A percentile compares a stretch with the other conserved stretches of the same genome.
These are phyloP conservation scores for Halcyon smyrnensis DNA, from an alignment of 2,797 vertebrate genomes.

Conservation along the genomic window DNA sequence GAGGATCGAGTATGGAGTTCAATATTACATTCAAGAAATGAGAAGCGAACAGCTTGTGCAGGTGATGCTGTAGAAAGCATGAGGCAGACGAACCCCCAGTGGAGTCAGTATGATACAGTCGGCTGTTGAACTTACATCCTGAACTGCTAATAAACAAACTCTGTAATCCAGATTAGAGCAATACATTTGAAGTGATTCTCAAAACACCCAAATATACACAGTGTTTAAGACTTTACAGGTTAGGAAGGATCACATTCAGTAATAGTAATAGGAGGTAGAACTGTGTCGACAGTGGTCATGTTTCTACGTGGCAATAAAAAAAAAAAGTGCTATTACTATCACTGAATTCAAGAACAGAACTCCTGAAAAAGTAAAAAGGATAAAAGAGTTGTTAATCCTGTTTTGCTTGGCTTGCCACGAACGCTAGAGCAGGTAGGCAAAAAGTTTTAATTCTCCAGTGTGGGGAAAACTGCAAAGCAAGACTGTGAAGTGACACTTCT, in stretches of 20 bases:
- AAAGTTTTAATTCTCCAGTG: background rate
- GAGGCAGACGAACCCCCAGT: conserved; percentile 49
- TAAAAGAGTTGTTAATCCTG: conserved; percentile 50
- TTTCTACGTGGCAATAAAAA: conserved; percentile 49
- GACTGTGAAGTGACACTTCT: conserved; percentile 22
- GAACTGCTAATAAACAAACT: conserved; percentile 48
- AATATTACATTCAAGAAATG: background rate
- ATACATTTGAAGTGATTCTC: conserved; percentile 21
- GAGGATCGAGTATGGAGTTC: background rate
- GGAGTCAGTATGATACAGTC: conserved; percentile 36
- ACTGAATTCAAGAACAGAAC: conserved; percentile 77
- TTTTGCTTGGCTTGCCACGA: background rate
- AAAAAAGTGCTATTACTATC: conserved; percentile 74
- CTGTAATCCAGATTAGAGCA: conserved; percentile 47
- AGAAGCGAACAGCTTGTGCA: background rate
- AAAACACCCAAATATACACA: conserved; percentile 5
- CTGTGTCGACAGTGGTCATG: conserved; percentile 44
- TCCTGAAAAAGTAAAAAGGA: conserved; percentile 76
- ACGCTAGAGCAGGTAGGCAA: background rate
- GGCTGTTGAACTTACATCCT: conserved; percentile 48
- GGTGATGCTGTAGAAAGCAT: conserved; percentile 25
- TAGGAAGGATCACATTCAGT: conserved; percentile 78
- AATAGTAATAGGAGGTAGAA: conserved; percentile 67
- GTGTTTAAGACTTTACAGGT: conserved; percentile 55
- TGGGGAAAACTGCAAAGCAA: conserved; percentile 45